These are phyloP conservation scores for Terrapene triunguis DNA, from an alignment of 2,113 vertebrate species.

Conservation along the genomic window DNA sequence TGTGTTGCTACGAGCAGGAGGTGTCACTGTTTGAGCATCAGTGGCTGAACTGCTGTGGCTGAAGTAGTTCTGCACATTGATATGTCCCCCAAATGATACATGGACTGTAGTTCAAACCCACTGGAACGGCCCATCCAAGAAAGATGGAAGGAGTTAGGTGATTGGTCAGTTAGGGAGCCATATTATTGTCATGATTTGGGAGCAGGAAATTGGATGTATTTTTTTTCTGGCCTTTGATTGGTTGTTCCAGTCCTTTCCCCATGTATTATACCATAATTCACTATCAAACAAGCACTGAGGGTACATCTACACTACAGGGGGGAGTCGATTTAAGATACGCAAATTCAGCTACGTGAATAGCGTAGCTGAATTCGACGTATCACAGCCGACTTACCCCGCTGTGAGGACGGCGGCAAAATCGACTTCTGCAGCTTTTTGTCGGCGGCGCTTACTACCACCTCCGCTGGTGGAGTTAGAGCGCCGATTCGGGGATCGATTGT, in stretches of 20 bases:
- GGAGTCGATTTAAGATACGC: no score
- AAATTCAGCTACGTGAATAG: no score
- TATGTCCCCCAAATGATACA: accelerated
- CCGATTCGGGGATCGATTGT: no score
- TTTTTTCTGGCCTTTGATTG: neutral
- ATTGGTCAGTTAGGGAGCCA: neutral
- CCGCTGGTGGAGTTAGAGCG: no score
- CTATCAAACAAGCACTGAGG: conserved; percentile 48
- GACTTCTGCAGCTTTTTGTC: no score
- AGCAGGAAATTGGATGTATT: neutral
- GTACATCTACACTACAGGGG: no score
- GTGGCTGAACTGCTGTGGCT: accelerated
- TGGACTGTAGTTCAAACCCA: neutral
- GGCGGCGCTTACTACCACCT: no score
- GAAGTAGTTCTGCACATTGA: accelerated
- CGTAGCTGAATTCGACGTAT: no score
- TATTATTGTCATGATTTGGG: neutral
- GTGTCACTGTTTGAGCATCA: accelerated
- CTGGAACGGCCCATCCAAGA: neutral
- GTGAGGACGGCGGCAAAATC: no score
- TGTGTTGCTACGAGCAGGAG: neutral
- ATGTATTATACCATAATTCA: conserved; percentile 31
- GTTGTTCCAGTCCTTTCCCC: neutral
- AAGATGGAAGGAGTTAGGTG: accelerated
- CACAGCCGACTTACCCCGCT: no score